phyloP scores from a whole-genome alignment of 2,113 vertebrate species.

The Albula glossodonta region DNA sequence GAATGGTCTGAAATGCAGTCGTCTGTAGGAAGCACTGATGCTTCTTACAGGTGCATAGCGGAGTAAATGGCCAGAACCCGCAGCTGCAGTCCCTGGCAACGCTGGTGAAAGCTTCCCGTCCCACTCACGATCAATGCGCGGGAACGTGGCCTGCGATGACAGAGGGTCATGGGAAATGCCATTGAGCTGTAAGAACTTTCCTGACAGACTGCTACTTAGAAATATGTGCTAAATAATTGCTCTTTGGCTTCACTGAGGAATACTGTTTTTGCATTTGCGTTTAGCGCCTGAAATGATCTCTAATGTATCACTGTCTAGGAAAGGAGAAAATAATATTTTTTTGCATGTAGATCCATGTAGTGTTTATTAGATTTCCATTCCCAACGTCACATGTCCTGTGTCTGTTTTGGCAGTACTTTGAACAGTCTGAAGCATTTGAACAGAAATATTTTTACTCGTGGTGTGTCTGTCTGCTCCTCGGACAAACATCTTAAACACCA shows the following conservation, averaged over 20 bases:
- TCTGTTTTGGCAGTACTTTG: background rate
- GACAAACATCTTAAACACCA: no score
- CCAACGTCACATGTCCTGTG: background rate
- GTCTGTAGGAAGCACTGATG: background rate
- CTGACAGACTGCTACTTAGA: no score
- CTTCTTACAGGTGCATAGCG: background rate
- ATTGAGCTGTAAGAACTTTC: background rate
- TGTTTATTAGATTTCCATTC: background rate
- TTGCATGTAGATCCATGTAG: background rate
- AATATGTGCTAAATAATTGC: background rate
- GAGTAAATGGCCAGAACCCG: background rate
- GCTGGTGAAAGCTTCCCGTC: background rate
- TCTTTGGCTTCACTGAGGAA: background rate
- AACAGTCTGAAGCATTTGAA: background rate
- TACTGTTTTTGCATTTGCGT: background rate
- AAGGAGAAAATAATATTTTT: background rate
- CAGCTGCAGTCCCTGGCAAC: no score
- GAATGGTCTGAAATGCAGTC: no score
- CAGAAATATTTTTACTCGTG: background rate
- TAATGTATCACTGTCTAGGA: background rate
- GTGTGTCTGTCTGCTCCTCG: background rate
- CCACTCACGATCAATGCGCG: no score
- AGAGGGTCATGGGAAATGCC: background rate
- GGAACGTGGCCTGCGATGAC: background rate
- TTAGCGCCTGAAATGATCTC: background rate